These are phyloP conservation scores for Portunus trituberculatus DNA, from an alignment of 1,140 invertebrate species.

Conservation along the genomic window DNA sequence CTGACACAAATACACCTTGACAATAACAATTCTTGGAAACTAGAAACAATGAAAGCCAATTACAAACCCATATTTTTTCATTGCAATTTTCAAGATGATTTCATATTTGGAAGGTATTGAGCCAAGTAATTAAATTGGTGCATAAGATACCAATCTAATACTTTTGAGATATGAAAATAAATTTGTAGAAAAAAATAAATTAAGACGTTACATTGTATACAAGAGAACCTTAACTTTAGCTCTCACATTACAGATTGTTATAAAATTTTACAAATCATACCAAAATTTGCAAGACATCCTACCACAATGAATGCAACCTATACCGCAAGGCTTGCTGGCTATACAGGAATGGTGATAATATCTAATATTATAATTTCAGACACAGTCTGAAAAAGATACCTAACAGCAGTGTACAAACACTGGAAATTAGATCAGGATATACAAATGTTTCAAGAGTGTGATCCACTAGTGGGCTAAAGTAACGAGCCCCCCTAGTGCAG, in stretches of 20 bases:
- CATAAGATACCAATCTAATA: background rate
- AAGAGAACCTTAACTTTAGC: background rate
- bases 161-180: background rate
- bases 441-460: background rate
- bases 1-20: too few relatives aligned
- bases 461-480: background rate
- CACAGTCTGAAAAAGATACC: background rate
- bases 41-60: too few relatives aligned
- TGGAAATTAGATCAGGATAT: background rate
- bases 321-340: background rate
- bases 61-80: too few relatives aligned
- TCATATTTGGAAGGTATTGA: too few relatives aligned
- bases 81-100: too few relatives aligned
- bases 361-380: background rate
- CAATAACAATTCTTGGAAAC: too few relatives aligned
- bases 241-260: background rate
- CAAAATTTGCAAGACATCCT: background rate
- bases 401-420: background rate
- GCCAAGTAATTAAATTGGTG: background rate
- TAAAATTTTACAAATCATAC: background rate
- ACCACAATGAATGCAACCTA: background rate
- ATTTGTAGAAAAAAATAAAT: slow-evolving; percentile 14
- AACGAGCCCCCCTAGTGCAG: background rate
- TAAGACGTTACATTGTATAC: background rate
- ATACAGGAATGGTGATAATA: background rate